Conservation (phyloP, 2,797 vertebrate genomes). For the Amblyopsis hoosieri region DNA sequence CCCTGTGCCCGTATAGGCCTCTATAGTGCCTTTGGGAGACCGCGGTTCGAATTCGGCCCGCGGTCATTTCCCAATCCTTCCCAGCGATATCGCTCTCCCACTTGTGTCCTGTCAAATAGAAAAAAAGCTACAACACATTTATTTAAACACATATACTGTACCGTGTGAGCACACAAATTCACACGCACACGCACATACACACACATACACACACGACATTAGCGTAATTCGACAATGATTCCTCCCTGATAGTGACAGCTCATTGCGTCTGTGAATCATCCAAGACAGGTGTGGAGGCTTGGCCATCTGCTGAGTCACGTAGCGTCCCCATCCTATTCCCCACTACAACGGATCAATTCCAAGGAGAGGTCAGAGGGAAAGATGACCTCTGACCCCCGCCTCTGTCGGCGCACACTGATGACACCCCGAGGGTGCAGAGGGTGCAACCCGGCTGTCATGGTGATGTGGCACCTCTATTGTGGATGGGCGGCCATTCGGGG, state of each 20-base stretch:
- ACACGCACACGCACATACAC: background rate
- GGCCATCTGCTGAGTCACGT: constrained; percentile 41
- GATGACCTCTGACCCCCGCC: constrained; percentile 59
- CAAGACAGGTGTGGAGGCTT: constrained; percentile 29
- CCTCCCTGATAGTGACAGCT: constrained; percentile 21
- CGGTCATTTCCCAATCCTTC: too few relatives aligned
- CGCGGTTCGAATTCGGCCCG: too few relatives aligned
- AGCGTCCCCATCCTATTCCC: constrained; percentile 62
- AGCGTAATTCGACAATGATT: constrained; percentile 27
- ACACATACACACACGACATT: constrained; percentile 20
- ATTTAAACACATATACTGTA: constrained; percentile 37
- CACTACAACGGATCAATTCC: constrained; percentile 68
- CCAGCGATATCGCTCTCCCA: too few relatives aligned
- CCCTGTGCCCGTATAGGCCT: too few relatives aligned
- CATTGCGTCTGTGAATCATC: constrained; percentile 49
- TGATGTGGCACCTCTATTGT: constrained; percentile 66
- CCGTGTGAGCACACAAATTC: constrained; percentile 1
- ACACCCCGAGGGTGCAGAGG: constrained; percentile 64
- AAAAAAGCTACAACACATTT: constrained; percentile 17
- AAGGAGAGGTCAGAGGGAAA: constrained; percentile 58
- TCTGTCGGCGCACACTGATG: constrained; percentile 70
- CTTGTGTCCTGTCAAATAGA: too few relatives aligned
- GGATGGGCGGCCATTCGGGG: constrained; percentile 63
- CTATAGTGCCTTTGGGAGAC: too few relatives aligned
- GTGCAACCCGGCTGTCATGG: constrained; percentile 76